Percentiles rank a stretch among this genome's conserved stretches.
phyloP scores from a whole-genome alignment of 1,140 invertebrate species.

The Drosophila watanabei region DNA sequence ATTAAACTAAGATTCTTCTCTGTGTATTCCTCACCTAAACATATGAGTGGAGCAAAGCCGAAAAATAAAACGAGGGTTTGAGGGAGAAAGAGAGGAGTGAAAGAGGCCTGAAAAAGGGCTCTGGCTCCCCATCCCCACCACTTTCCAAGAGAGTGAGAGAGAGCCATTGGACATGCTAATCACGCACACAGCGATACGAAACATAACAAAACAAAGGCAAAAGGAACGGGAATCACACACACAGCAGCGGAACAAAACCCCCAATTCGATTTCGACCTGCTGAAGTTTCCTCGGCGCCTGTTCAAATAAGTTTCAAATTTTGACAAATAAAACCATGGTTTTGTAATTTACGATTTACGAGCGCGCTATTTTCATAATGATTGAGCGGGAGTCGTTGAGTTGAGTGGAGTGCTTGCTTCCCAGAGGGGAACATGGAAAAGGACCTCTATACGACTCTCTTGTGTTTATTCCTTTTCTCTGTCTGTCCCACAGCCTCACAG shows the following conservation, averaged over 20 bases:
- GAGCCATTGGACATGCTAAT: constrained; percentile 65
- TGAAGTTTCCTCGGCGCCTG: constrained; percentile 76
- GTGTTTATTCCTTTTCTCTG: constrained; percentile 23
- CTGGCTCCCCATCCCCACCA: background rate
- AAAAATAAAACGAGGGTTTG: constrained; percentile 9
- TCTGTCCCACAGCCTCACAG: constrained; percentile 31
- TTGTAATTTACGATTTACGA: constrained; percentile 79
- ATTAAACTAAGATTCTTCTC: background rate
- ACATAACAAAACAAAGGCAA: constrained; percentile 39
- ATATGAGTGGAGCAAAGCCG: constrained; percentile 14
- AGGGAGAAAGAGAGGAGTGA: constrained; percentile 1
- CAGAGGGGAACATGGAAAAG: constrained; percentile 27
- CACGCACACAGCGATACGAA: constrained; percentile 44
- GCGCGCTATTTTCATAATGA: constrained; percentile 62
- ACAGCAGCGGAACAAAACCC: constrained; percentile 32
- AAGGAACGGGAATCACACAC: constrained; percentile 38
- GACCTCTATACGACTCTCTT: constrained; percentile 20
- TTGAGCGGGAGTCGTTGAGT: constrained; percentile 50
- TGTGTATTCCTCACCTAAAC: background rate
- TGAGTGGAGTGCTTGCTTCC: constrained; percentile 42
- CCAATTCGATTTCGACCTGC: constrained; percentile 37
- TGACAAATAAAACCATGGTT: constrained; percentile 85
- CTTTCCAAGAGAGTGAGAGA: constrained; percentile 13
- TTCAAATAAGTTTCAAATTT: constrained; percentile 86
- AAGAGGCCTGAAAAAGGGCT: constrained; percentile 35